Evolutionary conservation across 2,888 invertebrate species (phyloP).

Genomic region (Diarsia dahlii): DNA sequence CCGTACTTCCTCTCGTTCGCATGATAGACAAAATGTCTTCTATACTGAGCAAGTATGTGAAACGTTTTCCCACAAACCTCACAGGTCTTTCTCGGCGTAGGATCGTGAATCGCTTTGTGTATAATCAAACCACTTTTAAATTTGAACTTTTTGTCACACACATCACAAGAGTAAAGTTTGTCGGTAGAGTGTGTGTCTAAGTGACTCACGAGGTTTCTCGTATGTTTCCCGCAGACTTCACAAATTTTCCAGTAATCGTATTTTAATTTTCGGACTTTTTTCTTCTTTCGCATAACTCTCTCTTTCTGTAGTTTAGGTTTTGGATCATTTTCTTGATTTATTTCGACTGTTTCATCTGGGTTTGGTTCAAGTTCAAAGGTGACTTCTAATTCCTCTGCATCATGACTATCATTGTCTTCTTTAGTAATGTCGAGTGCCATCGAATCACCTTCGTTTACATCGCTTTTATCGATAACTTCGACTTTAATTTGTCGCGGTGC

Average conservation of each 20-base stretch:
- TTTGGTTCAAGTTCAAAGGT: slow-evolving; percentile 64
- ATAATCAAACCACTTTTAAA: slow-evolving; percentile 87
- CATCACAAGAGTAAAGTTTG: slow-evolving; percentile 84
- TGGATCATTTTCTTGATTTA: slow-evolving; percentile 55
- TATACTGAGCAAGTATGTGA: slow-evolving; percentile 87
- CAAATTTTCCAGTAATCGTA: slow-evolving; percentile 88
- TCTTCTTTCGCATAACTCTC: slow-evolving; percentile 67
- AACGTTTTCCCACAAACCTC: slow-evolving; percentile 90
- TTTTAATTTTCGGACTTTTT: slow-evolving; percentile 76
- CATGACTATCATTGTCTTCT: slow-evolving; percentile 62
- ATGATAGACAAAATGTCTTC: slow-evolving; percentile 88
- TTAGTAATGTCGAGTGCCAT: slow-evolving; percentile 52
- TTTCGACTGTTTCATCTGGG: slow-evolving; percentile 48
- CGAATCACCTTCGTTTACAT: slow-evolving; percentile 35
- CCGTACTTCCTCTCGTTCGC: slow-evolving; percentile 88
- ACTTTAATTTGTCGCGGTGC: slow-evolving; percentile 74
- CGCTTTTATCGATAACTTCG: slow-evolving; percentile 73
- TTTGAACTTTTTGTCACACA: slow-evolving; percentile 88
- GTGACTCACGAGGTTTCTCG: slow-evolving; percentile 84
- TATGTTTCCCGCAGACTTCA: slow-evolving; percentile 87
- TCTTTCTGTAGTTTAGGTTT: slow-evolving; percentile 65
- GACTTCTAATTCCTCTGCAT: slow-evolving; percentile 68
- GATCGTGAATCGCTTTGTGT: slow-evolving; percentile 86
- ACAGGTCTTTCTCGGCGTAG: slow-evolving; percentile 88
- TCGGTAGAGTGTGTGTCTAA: slow-evolving; percentile 84